Conservation (phyloP, 1,140 invertebrate genomes). For the Temnothorax longispinosus region DNA sequence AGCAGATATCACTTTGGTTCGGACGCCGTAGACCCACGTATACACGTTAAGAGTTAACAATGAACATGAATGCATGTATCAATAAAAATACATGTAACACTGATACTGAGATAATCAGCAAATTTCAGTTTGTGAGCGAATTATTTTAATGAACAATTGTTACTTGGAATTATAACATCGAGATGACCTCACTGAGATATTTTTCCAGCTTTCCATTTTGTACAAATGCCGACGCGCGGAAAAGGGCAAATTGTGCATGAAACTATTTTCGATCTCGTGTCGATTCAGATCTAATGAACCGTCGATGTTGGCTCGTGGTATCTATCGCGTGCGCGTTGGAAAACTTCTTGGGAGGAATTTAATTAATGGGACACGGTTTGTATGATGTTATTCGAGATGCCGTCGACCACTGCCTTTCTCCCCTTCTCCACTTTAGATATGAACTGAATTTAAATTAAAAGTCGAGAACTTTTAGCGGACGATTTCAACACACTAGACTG, state of each 20-base stretch:
- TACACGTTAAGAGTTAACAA: too few relatives aligned
- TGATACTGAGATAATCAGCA: neutral
- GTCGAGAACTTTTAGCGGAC: constrained; percentile 78
- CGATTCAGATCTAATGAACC: constrained; percentile 80
- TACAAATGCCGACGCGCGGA: neutral
- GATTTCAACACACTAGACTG: constrained; percentile 71
- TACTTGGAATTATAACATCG: neutral
- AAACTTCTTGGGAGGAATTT: constrained; percentile 82
- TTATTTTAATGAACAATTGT: neutral
- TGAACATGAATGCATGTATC: neutral
- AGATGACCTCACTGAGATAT: neutral
- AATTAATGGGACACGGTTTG: constrained; percentile 82
- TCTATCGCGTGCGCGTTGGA: constrained; percentile 70
- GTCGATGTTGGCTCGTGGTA: constrained; percentile 65
- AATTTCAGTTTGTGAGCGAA: neutral
- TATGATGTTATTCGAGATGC: constrained; percentile 81
- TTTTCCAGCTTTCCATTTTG: constrained; percentile 5
- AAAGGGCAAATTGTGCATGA: constrained; percentile 74
- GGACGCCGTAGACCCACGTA: too few relatives aligned
- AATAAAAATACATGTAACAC: neutral
- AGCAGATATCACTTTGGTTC: too few relatives aligned
- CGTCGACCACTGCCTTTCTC: constrained; percentile 32
- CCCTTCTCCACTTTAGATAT: constrained; percentile 76
- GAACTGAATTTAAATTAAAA: constrained; percentile 83
- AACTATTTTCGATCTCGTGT: constrained; percentile 80